phyloP scores from a whole-genome alignment of 1,140 invertebrate genomes.

The Calephelis nemesis region DNA sequence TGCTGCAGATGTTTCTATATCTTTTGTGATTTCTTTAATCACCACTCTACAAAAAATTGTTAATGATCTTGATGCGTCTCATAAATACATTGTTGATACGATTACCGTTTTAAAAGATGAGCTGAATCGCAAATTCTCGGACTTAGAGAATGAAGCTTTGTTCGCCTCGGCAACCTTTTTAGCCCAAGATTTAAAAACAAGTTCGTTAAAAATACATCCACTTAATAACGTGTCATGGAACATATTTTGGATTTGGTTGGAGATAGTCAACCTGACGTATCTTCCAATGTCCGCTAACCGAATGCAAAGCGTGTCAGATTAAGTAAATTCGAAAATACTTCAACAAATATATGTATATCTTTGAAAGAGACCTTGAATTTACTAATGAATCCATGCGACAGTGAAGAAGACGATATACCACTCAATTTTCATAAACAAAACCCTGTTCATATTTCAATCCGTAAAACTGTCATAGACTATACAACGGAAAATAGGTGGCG shows the following conservation, averaged over 20 bases:
- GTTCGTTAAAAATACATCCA: slow-evolving; percentile 11
- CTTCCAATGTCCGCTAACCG: too few species aligned
- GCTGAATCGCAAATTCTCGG: too few species aligned
- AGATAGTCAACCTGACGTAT: slow-evolving; percentile 22
- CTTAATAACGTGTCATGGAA: slow-evolving; percentile 32
- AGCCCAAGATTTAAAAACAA: too few species aligned
- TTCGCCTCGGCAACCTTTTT: too few species aligned
- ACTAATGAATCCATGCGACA: slow-evolving; percentile 32
- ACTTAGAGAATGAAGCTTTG: too few species aligned
- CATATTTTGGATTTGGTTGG: slow-evolving; percentile 37
- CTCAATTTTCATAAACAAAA: slow-evolving; percentile 8
- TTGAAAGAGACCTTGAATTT: slow-evolving; percentile 37
- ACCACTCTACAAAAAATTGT: slow-evolving; percentile 34
- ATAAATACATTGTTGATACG: too few species aligned
- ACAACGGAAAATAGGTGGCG: slow-evolving; percentile 30
- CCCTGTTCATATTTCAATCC: slow-evolving; percentile 29
- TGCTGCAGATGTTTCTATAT: slow-evolving; percentile 32
- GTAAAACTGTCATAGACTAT: slow-evolving; percentile 35
- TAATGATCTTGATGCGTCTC: background rate
- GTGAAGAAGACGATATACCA: slow-evolving; percentile 35
- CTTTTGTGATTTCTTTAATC: slow-evolving; percentile 38
- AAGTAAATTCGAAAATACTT: slow-evolving; percentile 31
- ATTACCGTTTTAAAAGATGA: too few species aligned
- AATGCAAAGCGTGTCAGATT: slow-evolving; percentile 11
- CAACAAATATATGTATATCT: slow-evolving; percentile 28